Evolutionary conservation across 2,797 vertebrate genomes (phyloP), one percentile per base, ranked within the genome.

Genomic region (Myotis pilosus): DNA sequence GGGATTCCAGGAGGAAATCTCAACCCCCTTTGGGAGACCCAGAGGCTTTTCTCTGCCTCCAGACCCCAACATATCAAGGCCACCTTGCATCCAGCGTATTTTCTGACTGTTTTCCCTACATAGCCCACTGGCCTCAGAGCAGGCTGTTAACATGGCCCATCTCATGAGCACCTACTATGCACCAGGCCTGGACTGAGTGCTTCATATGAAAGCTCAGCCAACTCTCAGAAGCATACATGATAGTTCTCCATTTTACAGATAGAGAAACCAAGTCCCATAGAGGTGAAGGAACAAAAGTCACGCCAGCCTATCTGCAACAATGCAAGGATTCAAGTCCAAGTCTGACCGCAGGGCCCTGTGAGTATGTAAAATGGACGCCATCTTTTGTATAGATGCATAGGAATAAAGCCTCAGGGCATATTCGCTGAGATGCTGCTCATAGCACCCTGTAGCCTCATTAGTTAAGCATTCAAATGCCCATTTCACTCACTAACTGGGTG

Each of bases 381-480:
- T 28, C 57, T 91, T 64, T 23, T 41, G 60, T 2, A 30, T 1
- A 66, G 30, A 36, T 9, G 33, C 47, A 12, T 0, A 22, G 9
- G 2, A 8, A n/a, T 47, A 69, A 44, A 41, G 8, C 22, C 44
- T 4, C 5, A 20, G n/a, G 28, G 9, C 8, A 33, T 30, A 20
- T 57, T 66, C 25, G 3, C 20, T 1, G 0, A 0, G 5, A 30
- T 47, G 53, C 41, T 36, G 16, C 30, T 49, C 30, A 44, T 2
- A 20, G 71, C 30, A 5, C 23, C 0, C 0, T 4, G 11, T 4
- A 7, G 13, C 68, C 22, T 64, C n/a, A 12, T 53, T 33, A 60
- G 53, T 22, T 38, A 84, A 49, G 30, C 25, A 12, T 55, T 78
- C 86, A 60, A 82, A 64, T 74, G 12, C n/a, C 8, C 5, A 12